A percentile compares a stretch with the other conserved stretches of the same genome.
Conservation (phyloP, 2,113 vertebrate species). For the Macrotis lagotis region DNA sequence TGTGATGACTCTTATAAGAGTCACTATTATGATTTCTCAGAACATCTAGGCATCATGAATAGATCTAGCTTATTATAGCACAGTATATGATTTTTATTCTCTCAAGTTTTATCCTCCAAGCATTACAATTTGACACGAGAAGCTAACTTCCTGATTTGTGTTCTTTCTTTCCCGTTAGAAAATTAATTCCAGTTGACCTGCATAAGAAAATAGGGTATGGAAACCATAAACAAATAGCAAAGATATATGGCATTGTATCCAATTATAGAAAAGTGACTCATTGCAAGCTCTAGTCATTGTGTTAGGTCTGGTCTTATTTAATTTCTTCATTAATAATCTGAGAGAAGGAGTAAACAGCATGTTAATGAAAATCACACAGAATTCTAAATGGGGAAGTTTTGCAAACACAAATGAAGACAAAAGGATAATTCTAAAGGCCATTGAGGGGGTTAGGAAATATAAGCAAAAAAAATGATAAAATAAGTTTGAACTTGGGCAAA, state of each 20-base stretch:
- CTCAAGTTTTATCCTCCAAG: constrained; percentile 18
- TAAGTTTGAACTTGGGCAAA: neutral
- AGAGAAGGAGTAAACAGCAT: neutral
- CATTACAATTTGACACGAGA: constrained; percentile 38
- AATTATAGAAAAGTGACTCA: neutral
- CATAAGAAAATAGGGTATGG: constrained; percentile 16
- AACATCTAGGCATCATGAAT: neutral
- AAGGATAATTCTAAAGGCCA: neutral
- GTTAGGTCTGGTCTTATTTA: neutral
- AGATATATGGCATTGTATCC: neutral
- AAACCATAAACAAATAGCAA: constrained; percentile 24
- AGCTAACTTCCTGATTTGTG: neutral
- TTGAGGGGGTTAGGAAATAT: neutral
- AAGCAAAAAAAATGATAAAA: neutral
- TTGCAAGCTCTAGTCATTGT: neutral
- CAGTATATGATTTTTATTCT: neutral
- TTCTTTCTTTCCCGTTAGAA: constrained; percentile 27
- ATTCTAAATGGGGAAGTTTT: constrained; percentile 2
- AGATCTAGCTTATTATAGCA: constrained; percentile 44
- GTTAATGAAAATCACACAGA: neutral
- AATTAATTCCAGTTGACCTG: constrained; percentile 44
- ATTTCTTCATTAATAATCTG: neutral
- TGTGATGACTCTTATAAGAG: neutral
- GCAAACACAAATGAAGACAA: constrained; percentile 2
- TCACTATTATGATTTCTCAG: constrained; percentile 14